A percentile compares a stretch with the other conserved stretches of the same genome.
Evolutionary conservation across 2,797 vertebrate species (phyloP).

Genomic region (Malurus splendens): DNA sequence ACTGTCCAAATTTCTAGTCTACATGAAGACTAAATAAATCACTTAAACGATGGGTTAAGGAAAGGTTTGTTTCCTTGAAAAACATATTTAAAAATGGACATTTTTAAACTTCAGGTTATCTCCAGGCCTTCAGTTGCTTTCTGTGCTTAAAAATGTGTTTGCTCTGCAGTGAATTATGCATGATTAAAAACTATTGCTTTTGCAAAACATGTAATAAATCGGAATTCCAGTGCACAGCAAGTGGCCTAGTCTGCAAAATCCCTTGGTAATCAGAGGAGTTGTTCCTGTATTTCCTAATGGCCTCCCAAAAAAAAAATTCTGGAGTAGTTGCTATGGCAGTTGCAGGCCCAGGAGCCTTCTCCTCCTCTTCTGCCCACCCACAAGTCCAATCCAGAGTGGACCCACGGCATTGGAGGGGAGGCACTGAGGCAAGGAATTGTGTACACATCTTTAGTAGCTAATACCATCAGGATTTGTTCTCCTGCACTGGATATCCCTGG

Average conservation of each 20-base stretch:
- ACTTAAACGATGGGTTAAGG: background rate
- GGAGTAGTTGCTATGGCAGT: background rate
- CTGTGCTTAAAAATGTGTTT: background rate
- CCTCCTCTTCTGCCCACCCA: background rate
- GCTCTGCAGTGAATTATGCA: background rate
- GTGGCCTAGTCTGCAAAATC: background rate
- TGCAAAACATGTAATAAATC: background rate
- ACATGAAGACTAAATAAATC: conserved; percentile 3
- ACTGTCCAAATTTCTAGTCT: background rate
- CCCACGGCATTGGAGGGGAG: fast-evolving
- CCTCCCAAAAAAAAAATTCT: background rate
- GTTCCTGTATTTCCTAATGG: background rate
- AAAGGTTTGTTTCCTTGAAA: background rate
- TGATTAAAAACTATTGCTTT: background rate
- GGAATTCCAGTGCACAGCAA: background rate
- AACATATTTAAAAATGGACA: background rate
- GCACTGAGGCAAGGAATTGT: fast-evolving
- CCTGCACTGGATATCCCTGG: background rate
- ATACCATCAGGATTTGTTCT: background rate
- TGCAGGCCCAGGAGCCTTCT: background rate
- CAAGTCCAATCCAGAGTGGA: background rate
- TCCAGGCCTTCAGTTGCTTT: background rate
- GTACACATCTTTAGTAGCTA: fast-evolving
- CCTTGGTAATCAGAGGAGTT: fast-evolving
- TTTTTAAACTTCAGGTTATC: background rate